Base-by-base conservation (phyloP, 1,140 invertebrate genomes). In the Spodoptera frugiperda region DNA sequence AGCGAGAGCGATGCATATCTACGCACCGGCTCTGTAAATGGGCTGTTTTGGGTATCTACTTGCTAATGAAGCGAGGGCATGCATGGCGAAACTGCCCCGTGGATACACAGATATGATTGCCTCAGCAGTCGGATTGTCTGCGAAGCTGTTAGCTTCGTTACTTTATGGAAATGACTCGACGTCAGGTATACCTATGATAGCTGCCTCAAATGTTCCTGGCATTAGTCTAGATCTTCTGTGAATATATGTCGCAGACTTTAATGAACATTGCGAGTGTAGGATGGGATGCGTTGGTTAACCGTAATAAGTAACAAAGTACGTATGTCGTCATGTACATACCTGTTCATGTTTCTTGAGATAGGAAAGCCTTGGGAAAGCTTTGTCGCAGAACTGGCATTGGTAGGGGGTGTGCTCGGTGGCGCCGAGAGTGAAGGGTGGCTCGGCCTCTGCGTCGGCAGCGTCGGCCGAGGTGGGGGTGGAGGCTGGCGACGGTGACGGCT, bases 291-390 rank as follows among this genome's bases (percentile, higher is more conserved):
- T 63, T 44, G 33, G 59, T 44, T 44, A 5, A 19, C 59, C 10
- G 59, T 19, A 33, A 63, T 44, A 19, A 39, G 25, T 39, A 44
- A 76, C 17, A 2, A 48, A 11, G 15, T 57, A 49, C 55, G 12
- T 51, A 19, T 76, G 19, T 25, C 25, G 15, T 9, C 10, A 65
- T 49, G 49, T 48, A 67, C 51, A 6, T 78, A 98, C 98, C 97
- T 98, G 98, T 94, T 98, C 97, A 95, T 99, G 98, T 93, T 98
- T 97, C 94, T 98, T 98, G 79, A 99, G 95, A 89, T 98, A 97
- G 70, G 96, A 97, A 39, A 97, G 96, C 53, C 97, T 95, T 1
- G 98, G 97, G 94, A 98, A 99, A 57, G 98, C 97, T 91, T 98
- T 97, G 78, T 98, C 97, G 94, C 98, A 99, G 94, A 98, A 98